These are phyloP conservation scores for Penelope pileata DNA, from an alignment of 2,113 vertebrate genomes.

Conservation along the genomic window DNA sequence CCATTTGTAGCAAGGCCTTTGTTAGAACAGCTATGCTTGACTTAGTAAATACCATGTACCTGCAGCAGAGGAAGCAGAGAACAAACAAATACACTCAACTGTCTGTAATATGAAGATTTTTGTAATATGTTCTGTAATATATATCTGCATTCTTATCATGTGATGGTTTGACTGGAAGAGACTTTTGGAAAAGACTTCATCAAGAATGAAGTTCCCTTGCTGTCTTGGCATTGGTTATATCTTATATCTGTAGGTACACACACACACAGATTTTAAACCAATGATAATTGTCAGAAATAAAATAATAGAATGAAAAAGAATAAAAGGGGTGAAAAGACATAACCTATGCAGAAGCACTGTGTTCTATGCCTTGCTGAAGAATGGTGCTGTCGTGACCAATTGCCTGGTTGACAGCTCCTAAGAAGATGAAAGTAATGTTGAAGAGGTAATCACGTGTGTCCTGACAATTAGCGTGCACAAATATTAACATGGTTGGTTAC, in stretches of 20 bases:
- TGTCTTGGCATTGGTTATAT: not conserved
- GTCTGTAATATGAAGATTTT: not conserved
- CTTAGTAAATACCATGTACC: not conserved
- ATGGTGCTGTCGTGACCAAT: not conserved
- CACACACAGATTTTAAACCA: not conserved
- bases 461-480: constrained; percentile 16
- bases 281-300: not conserved
- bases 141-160: not conserved
- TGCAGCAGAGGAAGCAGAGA: not conserved
- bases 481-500: constrained; percentile 23
- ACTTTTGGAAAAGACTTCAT: not conserved
- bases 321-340: not conserved
- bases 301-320: not conserved
- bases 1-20: accelerated
- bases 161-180: not conserved
- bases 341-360: not conserved
- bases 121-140: not conserved
- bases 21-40: not conserved
- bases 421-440: constrained; percentile 9
- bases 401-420: not conserved
- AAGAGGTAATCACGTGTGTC: constrained; percentile 1
- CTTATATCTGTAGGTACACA: not conserved
- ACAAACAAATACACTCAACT: not conserved
- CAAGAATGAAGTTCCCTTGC: not conserved
- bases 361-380: not conserved